Conservation (phyloP, 2,888 invertebrate species). For the Eustalomyia histrio region DNA sequence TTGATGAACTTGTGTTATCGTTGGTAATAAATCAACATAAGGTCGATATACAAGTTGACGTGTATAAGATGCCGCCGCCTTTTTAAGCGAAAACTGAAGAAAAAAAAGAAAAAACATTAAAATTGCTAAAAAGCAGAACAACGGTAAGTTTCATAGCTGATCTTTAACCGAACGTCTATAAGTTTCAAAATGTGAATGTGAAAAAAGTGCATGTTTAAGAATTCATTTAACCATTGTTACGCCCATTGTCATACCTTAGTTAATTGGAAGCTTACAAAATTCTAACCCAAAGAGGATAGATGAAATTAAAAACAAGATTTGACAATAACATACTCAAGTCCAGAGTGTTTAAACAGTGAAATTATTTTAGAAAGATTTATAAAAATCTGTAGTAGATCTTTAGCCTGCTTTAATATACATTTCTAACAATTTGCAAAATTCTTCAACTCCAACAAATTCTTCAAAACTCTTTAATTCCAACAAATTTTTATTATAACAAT, state of each 20-base stretch:
- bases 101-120: constrained; percentile 9
- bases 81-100: constrained; percentile 29
- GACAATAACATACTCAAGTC: background rate
- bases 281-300: constrained; percentile 23
- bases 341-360: background rate
- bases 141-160: constrained; percentile 37
- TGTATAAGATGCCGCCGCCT: constrained; percentile 40
- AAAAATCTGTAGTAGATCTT: no score
- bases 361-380: background rate
- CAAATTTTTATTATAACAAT: no score
- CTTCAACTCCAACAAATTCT: no score
- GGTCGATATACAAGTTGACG: constrained; percentile 51
- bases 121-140: constrained; percentile 8
- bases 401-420: no score
- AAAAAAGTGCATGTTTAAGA: constrained; percentile 30
- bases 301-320: background rate
- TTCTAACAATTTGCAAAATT: no score
- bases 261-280: constrained; percentile 44
- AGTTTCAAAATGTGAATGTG: constrained; percentile 8
- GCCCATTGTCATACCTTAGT: constrained; percentile 58
- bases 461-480: no score
- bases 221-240: constrained; percentile 55
- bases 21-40: constrained; percentile 63
- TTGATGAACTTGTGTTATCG: constrained; percentile 64
- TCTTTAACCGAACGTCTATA: constrained; percentile 35